Conservation (phyloP, 1,140 invertebrate genomes). For the Drosophila pseudoobscura region DNA sequence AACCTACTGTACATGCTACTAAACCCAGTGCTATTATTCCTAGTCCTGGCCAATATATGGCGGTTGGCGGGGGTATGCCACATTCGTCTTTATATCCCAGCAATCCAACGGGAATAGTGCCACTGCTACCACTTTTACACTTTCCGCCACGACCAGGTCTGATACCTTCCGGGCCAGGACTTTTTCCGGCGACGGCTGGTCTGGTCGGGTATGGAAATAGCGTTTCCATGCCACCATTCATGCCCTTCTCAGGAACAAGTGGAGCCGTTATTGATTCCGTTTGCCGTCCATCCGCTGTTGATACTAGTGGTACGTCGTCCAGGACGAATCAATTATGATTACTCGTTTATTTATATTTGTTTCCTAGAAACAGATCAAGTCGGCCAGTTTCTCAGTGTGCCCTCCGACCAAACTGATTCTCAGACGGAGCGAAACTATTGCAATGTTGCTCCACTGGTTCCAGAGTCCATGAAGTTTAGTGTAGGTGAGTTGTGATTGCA, state of each 20-base stretch:
- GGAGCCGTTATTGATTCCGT: neutral
- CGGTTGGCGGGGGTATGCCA: neutral
- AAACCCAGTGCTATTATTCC: neutral
- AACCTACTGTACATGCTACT: no score
- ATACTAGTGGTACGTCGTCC: constrained; percentile 20
- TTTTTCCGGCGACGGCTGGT: constrained; percentile 78
- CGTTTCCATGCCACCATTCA: constrained; percentile 42
- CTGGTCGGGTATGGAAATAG: constrained; percentile 35
- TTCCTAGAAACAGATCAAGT: constrained; percentile 24
- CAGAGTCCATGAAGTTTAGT: constrained; percentile 59
- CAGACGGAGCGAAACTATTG: constrained; percentile 62
- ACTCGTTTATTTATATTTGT: neutral
- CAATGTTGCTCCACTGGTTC: constrained; percentile 77
- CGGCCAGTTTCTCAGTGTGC: neutral
- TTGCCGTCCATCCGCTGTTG: neutral
- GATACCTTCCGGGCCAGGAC: constrained; percentile 86
- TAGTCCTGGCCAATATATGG: constrained; percentile 7
- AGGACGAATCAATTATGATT: neutral
- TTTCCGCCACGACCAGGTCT: constrained; percentile 87
- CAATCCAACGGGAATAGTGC: constrained; percentile 40
- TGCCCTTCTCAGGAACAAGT: constrained; percentile 22
- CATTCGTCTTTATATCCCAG: constrained; percentile 22
- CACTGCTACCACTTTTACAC: constrained; percentile 56
- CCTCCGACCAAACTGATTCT: constrained; percentile 10
- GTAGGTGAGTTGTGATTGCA: constrained; percentile 11